phyloP scores from a whole-genome alignment of 1,140 invertebrate genomes.

The Tribolium madens region DNA sequence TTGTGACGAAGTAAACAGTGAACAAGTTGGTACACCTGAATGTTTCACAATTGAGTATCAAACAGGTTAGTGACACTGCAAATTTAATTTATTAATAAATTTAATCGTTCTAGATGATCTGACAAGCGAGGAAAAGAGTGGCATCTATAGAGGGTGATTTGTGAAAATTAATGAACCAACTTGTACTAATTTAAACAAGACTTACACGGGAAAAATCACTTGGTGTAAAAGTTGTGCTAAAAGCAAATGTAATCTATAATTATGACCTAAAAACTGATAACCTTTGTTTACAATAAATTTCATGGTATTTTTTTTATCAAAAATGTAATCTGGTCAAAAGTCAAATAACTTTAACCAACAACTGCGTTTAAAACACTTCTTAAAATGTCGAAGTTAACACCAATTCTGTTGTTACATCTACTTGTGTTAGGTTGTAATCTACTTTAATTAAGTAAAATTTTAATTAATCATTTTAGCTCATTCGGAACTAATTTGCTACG shows the following conservation, averaged over 20 bases:
- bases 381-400: not conserved
- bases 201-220: not conserved
- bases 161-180: not conserved
- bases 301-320: not conserved
- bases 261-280: too few relatives aligned
- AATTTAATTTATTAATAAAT: not conserved
- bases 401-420: not conserved
- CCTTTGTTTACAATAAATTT: not conserved
- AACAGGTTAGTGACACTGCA: too few relatives aligned
- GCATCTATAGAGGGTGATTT: not conserved
- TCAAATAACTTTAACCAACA: not conserved
- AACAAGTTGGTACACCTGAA: not conserved
- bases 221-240: not conserved
- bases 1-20: not conserved
- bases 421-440: not conserved
- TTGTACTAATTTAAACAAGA: not conserved
- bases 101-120: not conserved
- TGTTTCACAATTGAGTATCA: not conserved
- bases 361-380: not conserved
- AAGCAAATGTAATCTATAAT: not conserved
- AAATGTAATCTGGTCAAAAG: not conserved
- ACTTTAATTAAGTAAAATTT: not conserved
- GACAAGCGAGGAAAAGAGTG: not conserved
- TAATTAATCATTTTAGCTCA: not conserved
- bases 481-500: not conserved